Conservation (phyloP, 2,113 vertebrate species). For the Phrynocephalus versicolor region DNA sequence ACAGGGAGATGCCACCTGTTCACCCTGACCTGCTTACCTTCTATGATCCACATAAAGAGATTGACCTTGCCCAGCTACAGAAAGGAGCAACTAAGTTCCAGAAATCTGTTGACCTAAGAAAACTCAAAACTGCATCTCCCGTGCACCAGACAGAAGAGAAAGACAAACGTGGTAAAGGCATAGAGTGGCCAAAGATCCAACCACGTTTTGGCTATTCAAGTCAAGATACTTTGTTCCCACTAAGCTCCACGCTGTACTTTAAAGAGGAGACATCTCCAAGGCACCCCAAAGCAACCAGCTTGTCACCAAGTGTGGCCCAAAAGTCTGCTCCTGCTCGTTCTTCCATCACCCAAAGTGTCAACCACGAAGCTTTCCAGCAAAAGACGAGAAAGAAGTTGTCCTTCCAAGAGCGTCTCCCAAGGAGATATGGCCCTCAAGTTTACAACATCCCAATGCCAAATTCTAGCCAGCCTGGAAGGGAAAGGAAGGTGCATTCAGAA, state of each 20-base stretch:
- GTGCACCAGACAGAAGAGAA: not conserved
- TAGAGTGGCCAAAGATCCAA: not conserved
- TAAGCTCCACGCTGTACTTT: not conserved
- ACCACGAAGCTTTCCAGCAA: not conserved
- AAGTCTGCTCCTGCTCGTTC: not conserved
- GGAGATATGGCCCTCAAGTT: not conserved
- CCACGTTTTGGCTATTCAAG: not conserved
- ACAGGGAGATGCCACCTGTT: not conserved
- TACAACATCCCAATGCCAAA: not conserved
- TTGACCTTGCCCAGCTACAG: not conserved
- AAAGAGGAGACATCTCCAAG: not conserved
- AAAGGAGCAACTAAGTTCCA: not conserved
- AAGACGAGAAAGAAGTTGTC: conserved; percentile 12
- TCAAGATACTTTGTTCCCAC: conserved; percentile 15
- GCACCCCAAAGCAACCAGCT: not conserved
- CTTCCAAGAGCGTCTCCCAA: not conserved
- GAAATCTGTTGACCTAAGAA: not conserved
- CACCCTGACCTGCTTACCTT: not conserved
- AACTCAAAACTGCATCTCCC: not conserved
- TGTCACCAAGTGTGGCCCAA: not conserved
- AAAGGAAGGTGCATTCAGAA: not conserved
- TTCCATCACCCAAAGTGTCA: not conserved
- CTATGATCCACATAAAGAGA: not conserved
- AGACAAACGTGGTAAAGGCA: not conserved
- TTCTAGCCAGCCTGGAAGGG: not conserved